Conservation (phyloP, 2,113 vertebrate species). For the Crocuta crocuta region DNA sequence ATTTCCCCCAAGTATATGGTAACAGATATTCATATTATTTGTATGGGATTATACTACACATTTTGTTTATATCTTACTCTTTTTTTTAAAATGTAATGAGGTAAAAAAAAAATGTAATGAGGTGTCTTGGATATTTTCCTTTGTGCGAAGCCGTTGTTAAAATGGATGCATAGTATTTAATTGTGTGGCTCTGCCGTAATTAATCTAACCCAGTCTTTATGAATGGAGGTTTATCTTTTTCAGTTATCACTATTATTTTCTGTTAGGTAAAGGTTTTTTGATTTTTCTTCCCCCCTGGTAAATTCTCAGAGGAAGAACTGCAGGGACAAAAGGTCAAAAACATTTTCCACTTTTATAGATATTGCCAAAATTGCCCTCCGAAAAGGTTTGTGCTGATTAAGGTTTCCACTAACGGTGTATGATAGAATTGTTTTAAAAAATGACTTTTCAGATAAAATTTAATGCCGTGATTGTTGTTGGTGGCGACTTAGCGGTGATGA, state of each 20-base stretch:
- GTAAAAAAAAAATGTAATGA: background rate
- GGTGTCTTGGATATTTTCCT: background rate
- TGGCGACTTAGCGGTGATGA: background rate
- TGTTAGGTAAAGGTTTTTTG: background rate
- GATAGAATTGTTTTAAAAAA: background rate
- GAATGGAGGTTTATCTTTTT: background rate
- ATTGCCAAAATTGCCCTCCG: background rate
- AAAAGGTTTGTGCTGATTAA: background rate
- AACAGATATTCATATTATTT: background rate
- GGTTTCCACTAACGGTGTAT: background rate
- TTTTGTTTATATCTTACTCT: background rate
- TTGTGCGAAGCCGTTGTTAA: background rate
- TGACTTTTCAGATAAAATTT: background rate
- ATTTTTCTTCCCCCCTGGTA: fast-evolving
- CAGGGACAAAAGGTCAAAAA: background rate
- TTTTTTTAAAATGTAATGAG: background rate
- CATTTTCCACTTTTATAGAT: background rate
- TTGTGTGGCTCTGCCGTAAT: background rate
- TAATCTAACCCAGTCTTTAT: background rate
- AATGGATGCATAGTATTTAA: background rate
- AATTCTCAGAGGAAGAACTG: background rate
- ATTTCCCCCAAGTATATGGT: background rate
- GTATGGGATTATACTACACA: background rate
- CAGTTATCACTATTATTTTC: background rate
- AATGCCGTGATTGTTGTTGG: background rate